Percentiles rank a stretch among this genome's conserved stretches.
Evolutionary conservation across 2,113 vertebrate species (phyloP).

Genomic region (Cranoglanis bouderius): DNA sequence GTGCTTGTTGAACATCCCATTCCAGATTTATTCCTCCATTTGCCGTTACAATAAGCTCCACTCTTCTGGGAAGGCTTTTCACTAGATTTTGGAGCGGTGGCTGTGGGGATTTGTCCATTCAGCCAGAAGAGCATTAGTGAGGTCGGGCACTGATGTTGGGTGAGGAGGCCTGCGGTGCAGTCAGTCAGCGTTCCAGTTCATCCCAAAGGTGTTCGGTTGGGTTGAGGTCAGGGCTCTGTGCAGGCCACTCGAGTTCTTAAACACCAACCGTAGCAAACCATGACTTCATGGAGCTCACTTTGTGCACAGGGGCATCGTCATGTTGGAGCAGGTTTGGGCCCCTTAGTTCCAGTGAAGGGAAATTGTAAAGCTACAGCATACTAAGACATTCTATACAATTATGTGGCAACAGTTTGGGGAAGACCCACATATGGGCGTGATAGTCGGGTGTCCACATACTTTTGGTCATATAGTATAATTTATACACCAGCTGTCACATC

Average conservation of each 20-base stretch:
- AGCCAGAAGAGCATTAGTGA: not conserved
- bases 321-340: too few relatives aligned
- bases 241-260: not conserved
- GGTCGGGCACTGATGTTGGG: not conserved
- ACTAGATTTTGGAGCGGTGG: not conserved
- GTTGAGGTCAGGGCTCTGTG: not conserved
- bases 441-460: too few relatives aligned
- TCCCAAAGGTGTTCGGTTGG: not conserved
- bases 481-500: not conserved
- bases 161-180: not conserved
- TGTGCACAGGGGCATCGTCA: too few relatives aligned
- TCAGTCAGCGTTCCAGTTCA: not conserved
- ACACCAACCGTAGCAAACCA: not conserved
- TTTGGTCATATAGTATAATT: too few relatives aligned
- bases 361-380: not conserved
- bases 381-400: too few relatives aligned
- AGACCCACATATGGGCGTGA: too few relatives aligned
- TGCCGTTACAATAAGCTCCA: not conserved
- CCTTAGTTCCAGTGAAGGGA: not conserved
- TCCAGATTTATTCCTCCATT: not conserved
- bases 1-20: not conserved
- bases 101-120: not conserved
- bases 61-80: not conserved
- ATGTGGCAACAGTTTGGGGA: too few relatives aligned
- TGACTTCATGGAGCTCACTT: not conserved